phyloP scores from a whole-genome alignment of 2,888 invertebrate genomes.

The Eremobia ochroleuca region DNA sequence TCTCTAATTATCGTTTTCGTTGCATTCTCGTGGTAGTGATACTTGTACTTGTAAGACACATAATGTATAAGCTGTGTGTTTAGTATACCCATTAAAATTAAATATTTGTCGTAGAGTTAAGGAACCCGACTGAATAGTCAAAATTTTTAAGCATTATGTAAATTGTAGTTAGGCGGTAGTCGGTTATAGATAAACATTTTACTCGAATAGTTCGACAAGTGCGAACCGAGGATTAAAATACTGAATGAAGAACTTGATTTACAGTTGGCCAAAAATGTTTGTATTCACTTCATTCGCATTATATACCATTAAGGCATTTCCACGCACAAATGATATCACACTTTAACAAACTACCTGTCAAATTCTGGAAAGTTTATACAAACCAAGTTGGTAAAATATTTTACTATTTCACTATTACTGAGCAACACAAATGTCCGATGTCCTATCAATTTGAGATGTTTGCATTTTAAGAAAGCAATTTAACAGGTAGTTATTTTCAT shows the following conservation, averaged over 20 bases:
- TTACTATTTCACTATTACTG: background rate
- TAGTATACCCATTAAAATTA: constrained; percentile 69
- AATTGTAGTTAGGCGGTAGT: constrained; percentile 80
- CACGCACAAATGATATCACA: constrained; percentile 60
- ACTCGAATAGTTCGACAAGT: constrained; percentile 69
- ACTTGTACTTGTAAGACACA: constrained; percentile 58
- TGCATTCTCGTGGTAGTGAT: constrained; percentile 57
- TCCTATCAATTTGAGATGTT: constrained; percentile 5
- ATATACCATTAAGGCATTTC: constrained; percentile 45
- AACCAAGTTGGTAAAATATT: constrained; percentile 7
- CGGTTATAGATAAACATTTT: constrained; percentile 78
- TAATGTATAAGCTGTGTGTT: constrained; percentile 63
- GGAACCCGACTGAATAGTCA: constrained; percentile 91
- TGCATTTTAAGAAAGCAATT: constrained; percentile 25
- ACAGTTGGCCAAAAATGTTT: constrained; percentile 43
- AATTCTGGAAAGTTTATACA: constrained; percentile 20
- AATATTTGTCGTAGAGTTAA: constrained; percentile 82
- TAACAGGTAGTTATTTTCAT: constrained; percentile 35
- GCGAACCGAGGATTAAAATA: constrained; percentile 56
- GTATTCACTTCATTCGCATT: constrained; percentile 52
- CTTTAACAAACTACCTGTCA: constrained; percentile 41
- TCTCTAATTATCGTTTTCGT: constrained; percentile 49
- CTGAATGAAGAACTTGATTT: constrained; percentile 53
- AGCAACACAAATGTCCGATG: background rate
- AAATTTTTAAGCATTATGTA: constrained; percentile 87